Evolutionary conservation across 2,888 invertebrate species (phyloP), one percentile per base, ranked within the genome.

Genomic region (Lapara coniferarum): DNA sequence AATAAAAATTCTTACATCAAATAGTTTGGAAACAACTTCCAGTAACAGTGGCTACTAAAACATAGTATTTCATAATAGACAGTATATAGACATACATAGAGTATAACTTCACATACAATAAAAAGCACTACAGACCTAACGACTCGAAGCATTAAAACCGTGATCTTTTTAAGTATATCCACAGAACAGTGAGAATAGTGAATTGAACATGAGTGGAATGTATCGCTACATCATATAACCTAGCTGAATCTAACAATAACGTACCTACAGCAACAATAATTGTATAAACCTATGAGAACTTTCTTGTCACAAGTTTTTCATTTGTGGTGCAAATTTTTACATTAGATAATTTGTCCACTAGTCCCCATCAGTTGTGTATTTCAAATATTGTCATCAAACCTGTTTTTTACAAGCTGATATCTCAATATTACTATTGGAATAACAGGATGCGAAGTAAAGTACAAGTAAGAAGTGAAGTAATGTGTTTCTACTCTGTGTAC

Each of bases 71-170:
- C 4, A 57, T 58, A 58, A 68, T 66, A 66, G 49, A 72, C 56
- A 71, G 70, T 75, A 52, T 49, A 70, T 53, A 53, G 53, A 53
- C n/a, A 53, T 16, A 72, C 70, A 71, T 71, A 73, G 72, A 25
- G 67, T 70, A 55, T 70, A 75, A 69, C 74, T 73, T 74, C 46
- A 78, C 68, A 76, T 74, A 74, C 77, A 81, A 73, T 78, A 72
- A 75, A 73, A 84, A 81, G 80, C 81, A 75, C 80, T 82, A 83
- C 75, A 71, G 55, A 69, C 67, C 78, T 84, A 85, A 71, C 73
- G 74, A 75, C 71, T 77, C 81, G 78, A 77, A 80, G 81, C 80
- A 83, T 78, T 78, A 71, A 77, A 68, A 63, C 49, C 19, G 49
- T 55, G 19, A 55, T 55, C 19, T 55, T 19, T 49, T 63, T 13